phyloP scores from a whole-genome alignment of 2,888 invertebrate genomes.

The Lepidochrysops patricia region DNA sequence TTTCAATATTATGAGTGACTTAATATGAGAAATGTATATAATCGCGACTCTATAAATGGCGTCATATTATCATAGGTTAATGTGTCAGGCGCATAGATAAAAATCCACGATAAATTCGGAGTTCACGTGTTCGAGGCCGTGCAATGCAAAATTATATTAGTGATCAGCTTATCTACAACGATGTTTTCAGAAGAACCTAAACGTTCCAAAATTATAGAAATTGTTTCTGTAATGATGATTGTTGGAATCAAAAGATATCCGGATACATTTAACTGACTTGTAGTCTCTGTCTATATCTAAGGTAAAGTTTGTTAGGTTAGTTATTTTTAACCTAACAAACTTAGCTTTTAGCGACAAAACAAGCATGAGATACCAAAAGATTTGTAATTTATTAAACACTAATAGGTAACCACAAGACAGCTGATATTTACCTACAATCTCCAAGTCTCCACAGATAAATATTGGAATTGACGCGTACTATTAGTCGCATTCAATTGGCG shows the following conservation, averaged over 20 bases:
- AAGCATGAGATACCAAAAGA: neutral
- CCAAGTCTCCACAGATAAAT: neutral
- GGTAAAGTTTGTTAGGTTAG: too few relatives aligned
- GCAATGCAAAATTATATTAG: constrained; percentile 20
- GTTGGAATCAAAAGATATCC: neutral
- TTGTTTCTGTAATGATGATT: neutral
- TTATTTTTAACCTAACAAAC: too few relatives aligned
- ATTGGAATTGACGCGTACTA: neutral
- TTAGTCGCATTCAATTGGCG: neutral
- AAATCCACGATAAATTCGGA: constrained; percentile 34
- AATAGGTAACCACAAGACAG: neutral
- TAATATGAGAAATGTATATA: neutral
- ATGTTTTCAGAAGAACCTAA: neutral
- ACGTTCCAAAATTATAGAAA: neutral
- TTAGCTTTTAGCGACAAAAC: too few relatives aligned
- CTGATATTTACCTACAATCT: too few relatives aligned
- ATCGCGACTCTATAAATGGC: constrained; percentile 13
- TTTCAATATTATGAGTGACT: neutral
- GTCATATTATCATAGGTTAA: constrained; percentile 61
- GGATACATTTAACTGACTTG: neutral
- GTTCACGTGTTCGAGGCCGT: constrained; percentile 28
- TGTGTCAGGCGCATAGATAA: constrained; percentile 60
- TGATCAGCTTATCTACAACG: neutral
- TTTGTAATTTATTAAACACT: neutral
- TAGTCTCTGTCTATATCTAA: neutral